Evolutionary conservation across 2,888 invertebrate species (phyloP), one percentile per base, ranked within the genome.

Genomic region (Sminthurides aquaticus): DNA sequence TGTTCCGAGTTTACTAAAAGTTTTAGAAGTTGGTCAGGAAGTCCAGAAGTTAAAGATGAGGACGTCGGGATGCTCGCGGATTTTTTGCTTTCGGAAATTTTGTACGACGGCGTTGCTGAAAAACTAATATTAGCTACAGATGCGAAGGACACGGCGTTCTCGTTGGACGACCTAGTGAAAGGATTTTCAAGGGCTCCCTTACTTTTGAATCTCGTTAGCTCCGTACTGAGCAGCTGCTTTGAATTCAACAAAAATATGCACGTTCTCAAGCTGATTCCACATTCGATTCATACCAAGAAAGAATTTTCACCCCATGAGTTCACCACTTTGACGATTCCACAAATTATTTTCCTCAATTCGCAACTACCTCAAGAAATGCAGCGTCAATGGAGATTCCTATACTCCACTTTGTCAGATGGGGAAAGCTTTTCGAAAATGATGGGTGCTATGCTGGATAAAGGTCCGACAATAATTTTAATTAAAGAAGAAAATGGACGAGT

Each of bases 341-440:
- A 89, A 78, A 85, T 91, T 61, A 83, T 89, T 65, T 90, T 89
- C 81, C 81, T 94, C 43, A 92, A 90, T 80, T 84, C 86, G 49
- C 85, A 88, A 76, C 80, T 95, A 62, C 91, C 92, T 0, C 83
- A 83, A 67, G 85, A 87, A 69, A 83, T 86, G 70, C 87, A 88
- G 76, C 79, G 85, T 71, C 86, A 89, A 77, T 95, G 94, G 94
- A 82, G 91, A 74, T 89, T 92, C 76, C 81, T 94, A 2, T 94
- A 91, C 80, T 91, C 90, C 5, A 89, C 90, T 20, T 86, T 87
- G 76, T 86, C 89, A 62, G 90, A 93, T 77, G 95, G 95, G 0
- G 92, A 93, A 80, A 92, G 92, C 62, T 95, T 91, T 79, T 88
- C 91, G 2, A 90, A 90, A 18, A 84, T 90, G 81, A 81, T 87